Conservation (phyloP, 2,888 invertebrate species). For the Miltochrista miniata region DNA sequence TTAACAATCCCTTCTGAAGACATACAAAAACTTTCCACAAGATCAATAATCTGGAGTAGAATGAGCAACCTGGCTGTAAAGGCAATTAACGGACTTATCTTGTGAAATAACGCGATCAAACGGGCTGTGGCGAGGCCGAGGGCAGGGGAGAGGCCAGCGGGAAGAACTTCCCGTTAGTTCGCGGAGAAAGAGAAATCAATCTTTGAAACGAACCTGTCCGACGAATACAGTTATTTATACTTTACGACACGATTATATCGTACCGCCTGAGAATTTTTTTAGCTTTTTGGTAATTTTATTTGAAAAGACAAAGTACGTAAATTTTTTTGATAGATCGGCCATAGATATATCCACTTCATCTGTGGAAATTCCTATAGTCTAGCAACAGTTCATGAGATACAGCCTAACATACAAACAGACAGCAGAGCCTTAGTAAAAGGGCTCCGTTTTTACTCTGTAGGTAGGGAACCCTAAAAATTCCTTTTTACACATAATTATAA, state of each 20-base stretch:
- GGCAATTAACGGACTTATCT: slow-evolving; percentile 79
- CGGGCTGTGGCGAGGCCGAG: slow-evolving; percentile 29
- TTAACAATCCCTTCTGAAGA: slow-evolving; percentile 66
- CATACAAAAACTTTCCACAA: slow-evolving; percentile 70
- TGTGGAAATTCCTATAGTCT: too few species aligned
- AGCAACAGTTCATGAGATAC: too few species aligned
- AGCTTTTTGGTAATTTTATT: neutral
- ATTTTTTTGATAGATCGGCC: too few species aligned
- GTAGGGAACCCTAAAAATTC: too few species aligned
- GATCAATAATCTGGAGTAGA: slow-evolving; percentile 70
- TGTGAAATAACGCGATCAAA: slow-evolving; percentile 72
- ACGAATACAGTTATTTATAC: slow-evolving; percentile 36
- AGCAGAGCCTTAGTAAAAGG: too few species aligned
- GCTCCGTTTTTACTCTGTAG: too few species aligned
- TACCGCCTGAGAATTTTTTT: neutral
- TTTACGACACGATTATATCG: slow-evolving; percentile 7
- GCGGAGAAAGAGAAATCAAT: slow-evolving; percentile 75
- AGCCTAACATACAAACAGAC: too few species aligned
- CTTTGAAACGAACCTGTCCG: slow-evolving; percentile 64
- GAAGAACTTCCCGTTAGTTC: slow-evolving; percentile 56
- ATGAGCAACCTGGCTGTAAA: slow-evolving; percentile 72
- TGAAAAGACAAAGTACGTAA: too few species aligned
- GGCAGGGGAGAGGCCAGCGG: slow-evolving; percentile 25
- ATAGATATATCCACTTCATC: too few species aligned
- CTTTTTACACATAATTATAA: too few species aligned